Base-by-base conservation (phyloP, 2,888 invertebrate species). In the Bellardia bayeri region DNA sequence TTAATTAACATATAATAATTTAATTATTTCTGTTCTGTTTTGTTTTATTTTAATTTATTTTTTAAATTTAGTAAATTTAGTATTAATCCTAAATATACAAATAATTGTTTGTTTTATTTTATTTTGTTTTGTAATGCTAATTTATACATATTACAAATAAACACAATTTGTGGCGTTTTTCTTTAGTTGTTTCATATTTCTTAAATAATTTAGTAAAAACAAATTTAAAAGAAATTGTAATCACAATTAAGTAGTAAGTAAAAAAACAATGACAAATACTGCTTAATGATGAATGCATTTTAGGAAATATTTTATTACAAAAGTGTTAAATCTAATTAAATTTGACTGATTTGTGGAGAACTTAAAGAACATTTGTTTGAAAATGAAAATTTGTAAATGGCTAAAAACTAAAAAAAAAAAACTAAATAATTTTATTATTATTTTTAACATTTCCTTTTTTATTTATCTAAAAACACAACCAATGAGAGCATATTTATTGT, bases 381-480 rank as follows among this genome's bases (percentile, higher is more conserved):
- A 42, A 56, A 56, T 51, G 37, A 54, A 23, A 9, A 11, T 42
- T 33, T n/a, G 33, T 37, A 63, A 64, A 5, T 3, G 49, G 37
- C 3, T 51, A 6, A n/a, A 16, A 76, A 72, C 61, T 37, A 16
- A 68, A 54, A 40, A 56, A 16, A 68, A 54, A 40, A 56, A 63
- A 37, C 33, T 11, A 75, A 74, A 61, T 51, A 23, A 63, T 64
- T 61, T 68, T 51, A 76, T 75, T 63, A 66, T 79, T 68, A 64
- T 68, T 74, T 87, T 83, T 54, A 83, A 85, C 69, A 63, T 85
- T 83, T 88, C 68, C 61, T 58, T 76, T 87, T 85, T 85, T 86
- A 74, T 88, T 89, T 94, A 89, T 89, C 91, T 93, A 92, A 92
- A 93, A 93, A 93, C 93, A 93, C 94, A 94, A 93, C 93, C 93